Evolutionary conservation across 2,888 invertebrate species (phyloP).

Genomic region (Heliconius erato): DNA sequence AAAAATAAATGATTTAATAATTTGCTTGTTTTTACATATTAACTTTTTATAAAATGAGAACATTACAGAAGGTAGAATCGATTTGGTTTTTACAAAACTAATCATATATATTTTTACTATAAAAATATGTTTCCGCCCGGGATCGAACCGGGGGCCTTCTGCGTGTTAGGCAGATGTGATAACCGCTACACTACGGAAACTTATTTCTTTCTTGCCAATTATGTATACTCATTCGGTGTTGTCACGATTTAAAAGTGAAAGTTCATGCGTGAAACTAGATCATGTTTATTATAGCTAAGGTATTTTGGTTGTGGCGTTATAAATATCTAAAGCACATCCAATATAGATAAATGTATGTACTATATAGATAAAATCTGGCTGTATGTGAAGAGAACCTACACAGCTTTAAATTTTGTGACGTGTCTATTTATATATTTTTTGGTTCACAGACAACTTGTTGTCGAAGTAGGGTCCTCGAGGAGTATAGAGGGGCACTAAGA

Average conservation of each 20-base stretch:
- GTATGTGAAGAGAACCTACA: not conserved
- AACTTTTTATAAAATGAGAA: no score
- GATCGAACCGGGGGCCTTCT: conserved; percentile 96
- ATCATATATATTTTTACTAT: no score
- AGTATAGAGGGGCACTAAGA: no score
- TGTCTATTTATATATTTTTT: not conserved
- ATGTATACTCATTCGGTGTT: not conserved
- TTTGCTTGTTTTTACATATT: no score
- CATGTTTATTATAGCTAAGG: not conserved
- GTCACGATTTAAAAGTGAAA: conserved; percentile 23
- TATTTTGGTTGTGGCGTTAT: not conserved
- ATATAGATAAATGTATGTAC: no score
- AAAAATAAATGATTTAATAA: no score
- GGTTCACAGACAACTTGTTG: no score
- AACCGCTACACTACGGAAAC: conserved; percentile 96
- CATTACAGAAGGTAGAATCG: no score
- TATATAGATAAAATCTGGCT: no score
- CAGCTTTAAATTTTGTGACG: not conserved
- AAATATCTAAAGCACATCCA: not conserved
- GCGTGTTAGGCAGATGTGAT: conserved; percentile 97
- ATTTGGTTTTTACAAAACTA: no score
- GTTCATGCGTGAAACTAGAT: not conserved
- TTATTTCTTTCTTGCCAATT: not conserved
- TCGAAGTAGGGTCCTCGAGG: no score
- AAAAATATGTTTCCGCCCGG: conserved; percentile 90